Evolutionary conservation across 2,797 vertebrate genomes (phyloP), one percentile per base, ranked within the genome.

Genomic region (Pteronotus mesoamericanus): DNA sequence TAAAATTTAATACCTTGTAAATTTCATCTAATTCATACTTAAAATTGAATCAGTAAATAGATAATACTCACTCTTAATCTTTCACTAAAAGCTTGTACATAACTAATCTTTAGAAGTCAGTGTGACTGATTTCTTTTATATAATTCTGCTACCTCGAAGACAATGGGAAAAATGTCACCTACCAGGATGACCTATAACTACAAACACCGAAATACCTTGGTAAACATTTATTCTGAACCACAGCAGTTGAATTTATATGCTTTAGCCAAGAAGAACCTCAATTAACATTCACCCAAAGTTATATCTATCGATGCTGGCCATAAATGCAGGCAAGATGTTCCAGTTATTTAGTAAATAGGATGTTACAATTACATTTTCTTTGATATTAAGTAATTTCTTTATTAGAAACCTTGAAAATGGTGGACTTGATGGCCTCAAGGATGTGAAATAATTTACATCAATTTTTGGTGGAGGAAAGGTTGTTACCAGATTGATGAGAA

Each of bases 1-100:
- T 87, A 95, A 92, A 91, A 94, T 86, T 42, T 96, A 97, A 97
- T 96, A 53, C 90, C 82, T 80, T 86, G 64, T 94, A 97, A 97
- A 92, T 89, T 92, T 96, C 72, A 86, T 55, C 85, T 97, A 95
- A 97, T 92, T 96, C 91, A 9, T 86, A 92, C 92, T 96, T 94
- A 90, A 94, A 95, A 93, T 1, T 79, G 85, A 97, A 87, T 86
- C 96, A 78, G 68, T 78, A 93, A 94, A 95, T 71, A 92, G 86
- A 94, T 95, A 96, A 97, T 94, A 32, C 71, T 78, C 37, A 37
- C 64, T 84, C 79, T 86, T 79, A 95, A 89, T 93, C 78, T 91
- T 95, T 83, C 42, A n/a, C 92, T 92, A 94, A 96, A 97, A 96
- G 87, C 83, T 46, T 86, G 42, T 44, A 61, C 21, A 83, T 91